phyloP scores from a whole-genome alignment of 1,140 invertebrate species.

The Polypedilum vanderplanki region DNA sequence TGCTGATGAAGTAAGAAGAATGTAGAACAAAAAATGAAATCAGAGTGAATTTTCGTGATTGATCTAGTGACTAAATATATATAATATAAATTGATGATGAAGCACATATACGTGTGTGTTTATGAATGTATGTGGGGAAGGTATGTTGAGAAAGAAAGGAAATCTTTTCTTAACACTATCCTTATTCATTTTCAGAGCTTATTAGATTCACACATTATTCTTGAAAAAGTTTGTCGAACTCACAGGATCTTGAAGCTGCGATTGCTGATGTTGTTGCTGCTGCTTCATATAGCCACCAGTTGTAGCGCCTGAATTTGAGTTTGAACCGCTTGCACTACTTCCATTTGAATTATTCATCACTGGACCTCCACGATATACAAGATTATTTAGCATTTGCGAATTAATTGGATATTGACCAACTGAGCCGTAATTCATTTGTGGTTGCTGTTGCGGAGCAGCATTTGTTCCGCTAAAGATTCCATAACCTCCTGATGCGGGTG shows the following conservation, averaged over 20 bases:
- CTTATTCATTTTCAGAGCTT: background rate
- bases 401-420: conserved; percentile 8
- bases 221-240: conserved; percentile 35
- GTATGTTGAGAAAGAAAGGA: background rate
- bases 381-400: conserved; percentile 12
- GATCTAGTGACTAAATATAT: background rate
- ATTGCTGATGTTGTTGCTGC: conserved; percentile 49
- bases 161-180: background rate
- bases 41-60: background rate
- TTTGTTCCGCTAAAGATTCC: conserved; percentile 40
- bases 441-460: conserved; percentile 40
- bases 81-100: background rate
- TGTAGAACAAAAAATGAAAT: background rate
- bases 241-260: conserved; percentile 46
- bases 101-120: background rate
- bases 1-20: too few species aligned
- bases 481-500: conserved; percentile 48
- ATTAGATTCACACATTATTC: conserved; percentile 26
- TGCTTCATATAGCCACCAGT: conserved; percentile 47
- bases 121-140: background rate
- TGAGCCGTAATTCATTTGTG: conserved; percentile 43
- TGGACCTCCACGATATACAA: conserved; percentile 40
- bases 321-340: background rate
- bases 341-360: conserved; percentile 46
- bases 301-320: background rate